These are phyloP conservation scores for Micoletzkya japonica DNA, from an alignment of 2,888 invertebrate genomes.

Conservation along the genomic window DNA sequence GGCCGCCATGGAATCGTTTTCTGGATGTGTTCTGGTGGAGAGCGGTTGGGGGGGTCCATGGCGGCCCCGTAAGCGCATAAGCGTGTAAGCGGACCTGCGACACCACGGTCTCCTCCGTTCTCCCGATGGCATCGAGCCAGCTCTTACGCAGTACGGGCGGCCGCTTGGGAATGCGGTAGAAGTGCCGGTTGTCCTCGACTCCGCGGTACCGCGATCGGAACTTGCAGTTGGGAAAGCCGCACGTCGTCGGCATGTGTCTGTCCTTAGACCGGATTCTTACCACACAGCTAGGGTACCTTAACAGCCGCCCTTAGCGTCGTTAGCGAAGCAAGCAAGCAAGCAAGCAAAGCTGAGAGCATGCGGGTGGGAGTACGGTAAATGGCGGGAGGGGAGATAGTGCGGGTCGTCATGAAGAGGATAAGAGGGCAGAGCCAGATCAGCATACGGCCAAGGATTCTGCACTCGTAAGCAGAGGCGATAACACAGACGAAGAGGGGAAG, in stretches of 20 bases:
- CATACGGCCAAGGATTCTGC: too few relatives aligned
- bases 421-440: too few relatives aligned
- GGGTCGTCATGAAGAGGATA: too few relatives aligned
- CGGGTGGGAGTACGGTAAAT: not conserved
- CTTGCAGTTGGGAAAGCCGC: conserved; percentile 67
- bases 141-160: conserved; percentile 65
- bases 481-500: too few relatives aligned
- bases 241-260: conserved; percentile 65
- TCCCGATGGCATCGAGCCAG: conserved; percentile 66
- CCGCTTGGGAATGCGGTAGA: conserved; percentile 67
- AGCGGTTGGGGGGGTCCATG: too few relatives aligned
- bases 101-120: conserved; percentile 66
- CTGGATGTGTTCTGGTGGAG: too few relatives aligned
- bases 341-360: not conserved
- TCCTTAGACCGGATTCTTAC: not conserved
- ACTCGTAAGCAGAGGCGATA: too few relatives aligned
- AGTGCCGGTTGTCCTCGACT: conserved; percentile 66
- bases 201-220: conserved; percentile 65
- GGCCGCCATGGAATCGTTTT: too few relatives aligned
- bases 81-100: conserved; percentile 66
- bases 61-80: too few relatives aligned
- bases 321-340: conserved; percentile 7
- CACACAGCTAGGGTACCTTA: not conserved
- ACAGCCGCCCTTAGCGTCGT: too few relatives aligned
- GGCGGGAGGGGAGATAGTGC: not conserved